Percentiles rank a stretch among this genome's conserved stretches.
Conservation (phyloP, 1,140 invertebrate genomes). For the Ericerus pela region DNA sequence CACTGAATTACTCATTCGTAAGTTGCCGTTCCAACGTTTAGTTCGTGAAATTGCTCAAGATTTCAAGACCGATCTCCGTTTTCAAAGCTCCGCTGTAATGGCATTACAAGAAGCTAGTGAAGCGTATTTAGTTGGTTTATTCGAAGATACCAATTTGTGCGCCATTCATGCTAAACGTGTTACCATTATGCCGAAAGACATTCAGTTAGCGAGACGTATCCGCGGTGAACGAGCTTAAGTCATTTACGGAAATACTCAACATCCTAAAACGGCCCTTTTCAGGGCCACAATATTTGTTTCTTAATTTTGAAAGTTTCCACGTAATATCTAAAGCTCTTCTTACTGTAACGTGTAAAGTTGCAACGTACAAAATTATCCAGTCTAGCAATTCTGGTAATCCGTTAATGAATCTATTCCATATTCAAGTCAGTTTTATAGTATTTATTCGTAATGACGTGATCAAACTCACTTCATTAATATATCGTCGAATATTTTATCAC, state of each 20-base stretch:
- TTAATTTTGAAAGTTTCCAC: too few species aligned
- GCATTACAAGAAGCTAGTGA: conserved; percentile 46
- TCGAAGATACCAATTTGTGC: conserved; percentile 87
- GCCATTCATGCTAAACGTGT: conserved; percentile 55
- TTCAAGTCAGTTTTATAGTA: too few species aligned
- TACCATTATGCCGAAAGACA: conserved; percentile 56
- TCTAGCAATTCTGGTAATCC: too few species aligned
- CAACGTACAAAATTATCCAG: too few species aligned
- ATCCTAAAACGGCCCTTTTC: conserved; percentile 25
- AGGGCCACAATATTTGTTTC: conserved; percentile 16
- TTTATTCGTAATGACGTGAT: too few species aligned
- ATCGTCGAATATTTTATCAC: too few species aligned
- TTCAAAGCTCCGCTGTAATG: conserved; percentile 30
- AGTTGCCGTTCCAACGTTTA: conserved; percentile 70
- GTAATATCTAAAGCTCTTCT: too few species aligned
- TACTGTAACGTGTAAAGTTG: too few species aligned
- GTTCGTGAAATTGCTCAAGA: conserved; percentile 77
- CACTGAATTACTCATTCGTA: conserved; percentile 66
- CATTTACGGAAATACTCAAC: background rate
- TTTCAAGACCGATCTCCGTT: conserved; percentile 43
- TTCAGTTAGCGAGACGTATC: conserved; percentile 25
- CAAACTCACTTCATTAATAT: too few species aligned
- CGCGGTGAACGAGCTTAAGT: conserved; percentile 35
- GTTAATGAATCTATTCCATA: too few species aligned
- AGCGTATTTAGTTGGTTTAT: conserved; percentile 56